Evolutionary conservation across 2,113 vertebrate genomes (phyloP), one percentile per base, ranked within the genome.

Genomic region (Oreochromis niloticus): DNA sequence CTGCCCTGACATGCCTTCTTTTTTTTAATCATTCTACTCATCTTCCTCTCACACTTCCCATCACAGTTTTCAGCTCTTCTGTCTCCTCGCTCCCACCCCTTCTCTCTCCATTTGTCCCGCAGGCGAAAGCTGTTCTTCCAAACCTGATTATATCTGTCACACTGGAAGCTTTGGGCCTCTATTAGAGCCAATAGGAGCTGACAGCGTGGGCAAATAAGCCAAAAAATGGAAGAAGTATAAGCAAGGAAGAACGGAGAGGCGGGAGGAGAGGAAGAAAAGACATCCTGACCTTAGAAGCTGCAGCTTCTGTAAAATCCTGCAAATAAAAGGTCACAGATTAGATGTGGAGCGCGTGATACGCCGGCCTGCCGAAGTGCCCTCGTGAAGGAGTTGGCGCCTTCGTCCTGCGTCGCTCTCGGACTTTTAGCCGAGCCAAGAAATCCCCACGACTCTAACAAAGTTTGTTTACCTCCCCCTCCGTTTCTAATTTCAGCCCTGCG

Each of bases 81-180:
- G 43, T 48, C 43, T 43, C n/a, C 24, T 39, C 7, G 24, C 41
- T n/a, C 34, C 48, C 81, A 24, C 56, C 61, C 80, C 54, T 19
- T 56, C 54, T 14, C 5, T 27, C 36, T 59, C 57, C 39, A 10
- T 66, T 82, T 36, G 63, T 75, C 55, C 79, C 17, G 13, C 54
- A 50, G 80, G 80, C 24, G 14, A 30, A 82, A 73, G 79, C 80
- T 83, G 71, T 54, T 63, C 50, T 11, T 80, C 27, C 17, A 66
- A 89, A 82, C 88, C 57, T 90, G 84, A 87, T 89, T 92, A 82
- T 78, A 81, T 85, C 82, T 83, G 87, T 85, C 87, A 83, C 85
- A 81, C 83, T 85, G 79, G 83, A 81, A 41, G 81, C 81, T 61
- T n/a, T 63, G 75, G 68, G 82, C 50, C 48, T 75, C 22, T n/a